Evolutionary conservation across 2,797 vertebrate genomes (phyloP).

Genomic region (Lateolabrax maculatus): DNA sequence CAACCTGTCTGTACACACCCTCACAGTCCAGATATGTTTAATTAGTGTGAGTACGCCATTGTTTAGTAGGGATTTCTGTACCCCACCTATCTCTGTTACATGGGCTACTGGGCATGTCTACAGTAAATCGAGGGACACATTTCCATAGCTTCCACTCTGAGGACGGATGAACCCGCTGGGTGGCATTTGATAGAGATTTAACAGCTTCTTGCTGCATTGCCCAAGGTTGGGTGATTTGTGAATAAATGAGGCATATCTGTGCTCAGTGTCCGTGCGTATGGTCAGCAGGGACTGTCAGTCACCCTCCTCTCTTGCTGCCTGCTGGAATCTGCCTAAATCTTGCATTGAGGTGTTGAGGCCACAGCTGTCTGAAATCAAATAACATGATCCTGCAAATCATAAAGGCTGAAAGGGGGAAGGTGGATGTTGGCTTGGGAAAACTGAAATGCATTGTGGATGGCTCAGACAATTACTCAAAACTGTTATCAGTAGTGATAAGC

Average conservation of each 20-base stretch:
- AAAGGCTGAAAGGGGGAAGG: not conserved
- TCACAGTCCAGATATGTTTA: slow-evolving; percentile 9
- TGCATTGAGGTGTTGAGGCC: slow-evolving; percentile 32
- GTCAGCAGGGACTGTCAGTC: slow-evolving; percentile 40
- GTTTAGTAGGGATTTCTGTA: not conserved
- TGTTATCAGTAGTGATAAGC: not conserved
- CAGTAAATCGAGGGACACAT: slow-evolving; percentile 24
- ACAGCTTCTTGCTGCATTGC: slow-evolving; percentile 35
- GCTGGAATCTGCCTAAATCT: slow-evolving; percentile 43
- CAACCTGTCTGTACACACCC: not conserved
- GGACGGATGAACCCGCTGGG: slow-evolving; percentile 23
- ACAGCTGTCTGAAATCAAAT: slow-evolving; percentile 38
- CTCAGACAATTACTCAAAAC: not conserved
- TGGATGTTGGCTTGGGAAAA: not conserved
- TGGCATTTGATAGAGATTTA: slow-evolving; percentile 45
- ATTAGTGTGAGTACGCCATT: slow-evolving; percentile 1
- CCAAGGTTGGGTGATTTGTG: slow-evolving; percentile 49
- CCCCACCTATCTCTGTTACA: slow-evolving; percentile 2
- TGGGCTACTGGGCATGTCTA: not conserved
- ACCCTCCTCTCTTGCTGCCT: slow-evolving; percentile 23
- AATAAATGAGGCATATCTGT: slow-evolving; percentile 60
- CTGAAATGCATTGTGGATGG: not conserved
- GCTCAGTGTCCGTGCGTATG: slow-evolving; percentile 34
- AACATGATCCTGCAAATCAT: slow-evolving; percentile 21
- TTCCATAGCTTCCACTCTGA: slow-evolving; percentile 21